A percentile compares a stretch with the other conserved stretches of the same genome.
phyloP scores from a whole-genome alignment of 1,140 invertebrate species.

The Dendrolimus punctatus region DNA sequence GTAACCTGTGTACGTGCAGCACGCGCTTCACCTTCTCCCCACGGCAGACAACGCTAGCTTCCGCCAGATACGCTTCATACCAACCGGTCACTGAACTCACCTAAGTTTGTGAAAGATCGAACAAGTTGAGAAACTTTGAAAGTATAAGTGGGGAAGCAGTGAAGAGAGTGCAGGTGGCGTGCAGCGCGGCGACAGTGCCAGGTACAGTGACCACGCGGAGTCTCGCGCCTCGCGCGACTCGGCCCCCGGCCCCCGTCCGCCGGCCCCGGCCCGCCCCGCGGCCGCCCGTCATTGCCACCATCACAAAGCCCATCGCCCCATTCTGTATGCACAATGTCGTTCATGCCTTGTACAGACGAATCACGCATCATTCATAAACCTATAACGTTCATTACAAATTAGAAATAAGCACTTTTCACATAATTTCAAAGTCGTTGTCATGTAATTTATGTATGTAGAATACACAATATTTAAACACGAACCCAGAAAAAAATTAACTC shows the following conservation, averaged over 20 bases:
- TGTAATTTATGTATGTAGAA: not conserved
- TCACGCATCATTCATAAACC: no score
- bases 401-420: not conserved
- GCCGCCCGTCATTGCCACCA: no score
- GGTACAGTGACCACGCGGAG: slow-evolving; percentile 46
- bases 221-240: slow-evolving; percentile 22
- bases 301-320: no score
- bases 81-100: slow-evolving; percentile 24
- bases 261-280: slow-evolving; percentile 12
- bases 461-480: slow-evolving; percentile 2
- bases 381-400: no score
- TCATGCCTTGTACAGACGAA: no score
- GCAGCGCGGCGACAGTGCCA: slow-evolving; percentile 47
- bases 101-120: slow-evolving; percentile 37
- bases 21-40: slow-evolving; percentile 51
- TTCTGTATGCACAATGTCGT: no score
- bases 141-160: slow-evolving; percentile 37
- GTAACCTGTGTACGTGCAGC: slow-evolving; percentile 52
- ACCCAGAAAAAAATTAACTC: no score
- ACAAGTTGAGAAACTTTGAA: slow-evolving; percentile 41
- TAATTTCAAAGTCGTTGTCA: not conserved
- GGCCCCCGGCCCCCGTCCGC: slow-evolving; percentile 24
- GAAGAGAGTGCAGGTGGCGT: slow-evolving; percentile 34
- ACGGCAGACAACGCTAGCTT: slow-evolving; percentile 37
- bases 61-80: slow-evolving; percentile 36